Base-by-base conservation (phyloP, 2,888 invertebrate genomes). In the Euphydryas editha region DNA sequence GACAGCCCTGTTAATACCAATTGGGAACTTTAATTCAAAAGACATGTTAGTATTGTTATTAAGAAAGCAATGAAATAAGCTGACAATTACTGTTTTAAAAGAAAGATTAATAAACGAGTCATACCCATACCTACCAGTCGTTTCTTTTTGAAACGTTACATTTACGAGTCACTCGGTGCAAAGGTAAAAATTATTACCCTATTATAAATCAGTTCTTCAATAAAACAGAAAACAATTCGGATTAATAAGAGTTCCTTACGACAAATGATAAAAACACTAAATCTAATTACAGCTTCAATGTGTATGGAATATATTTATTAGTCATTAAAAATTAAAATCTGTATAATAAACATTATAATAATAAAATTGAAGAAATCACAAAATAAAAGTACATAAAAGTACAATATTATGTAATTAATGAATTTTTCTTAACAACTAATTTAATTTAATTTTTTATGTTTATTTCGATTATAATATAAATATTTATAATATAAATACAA, bases 11-110 rank as follows among this genome's bases (percentile, higher is more conserved):
- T 56, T 20, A 69, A 70, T 80, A 78, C 78, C 80, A 78, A 82
- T 82, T 79, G 73, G 71, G 75, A 76, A 76, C 78, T 81, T 77
- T 83, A 81, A 84, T 88, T 87, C 82, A 80, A 85, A 82, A 85
- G 81, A 76, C 72, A 78, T 75, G 76, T 80, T 75, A 72, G 79
- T 76, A 76, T 77, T 73, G 68, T 75, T 75, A 67, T 72, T 73
- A 62, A 63, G 65, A 68, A 66, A 65, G 69, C 69, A 74, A 75
- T 73, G 67, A 71, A 72, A 75, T 66, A 68, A 69, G 61, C 72
- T 72, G 64, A 69, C 70, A 71, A 73, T 73, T 66, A 70, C 67
- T 68, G 62, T 70, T 70, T 70, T 70, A 59, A 70, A 67, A 64
- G 61, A 65, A 68, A 70, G 67, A 70, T 68, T 70, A 74, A 67